phyloP scores from a whole-genome alignment of 2,888 invertebrate genomes.

The Salpingus planirostris region DNA sequence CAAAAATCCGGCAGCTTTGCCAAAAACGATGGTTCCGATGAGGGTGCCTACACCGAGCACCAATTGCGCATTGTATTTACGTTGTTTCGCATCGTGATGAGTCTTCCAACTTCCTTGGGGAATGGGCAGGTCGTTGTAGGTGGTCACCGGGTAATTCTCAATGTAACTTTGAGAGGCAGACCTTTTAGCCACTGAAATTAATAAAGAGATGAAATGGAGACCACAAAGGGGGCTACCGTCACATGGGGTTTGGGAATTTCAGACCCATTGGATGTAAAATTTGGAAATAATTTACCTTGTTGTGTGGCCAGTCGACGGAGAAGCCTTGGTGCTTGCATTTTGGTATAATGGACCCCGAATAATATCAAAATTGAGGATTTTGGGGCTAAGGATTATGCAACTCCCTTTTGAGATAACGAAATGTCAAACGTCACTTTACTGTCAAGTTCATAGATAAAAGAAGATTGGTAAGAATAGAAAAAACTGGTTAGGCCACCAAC shows the following conservation, averaged over 20 bases:
- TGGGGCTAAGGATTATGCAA: slow-evolving; percentile 1
- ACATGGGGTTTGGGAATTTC: no score
- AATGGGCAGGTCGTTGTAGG: slow-evolving; percentile 69
- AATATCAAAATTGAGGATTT: not conserved
- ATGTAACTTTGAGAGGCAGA: no score
- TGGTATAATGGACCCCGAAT: not conserved
- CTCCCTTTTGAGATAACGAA: not conserved
- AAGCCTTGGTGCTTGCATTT: slow-evolving; percentile 16
- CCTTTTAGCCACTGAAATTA: no score
- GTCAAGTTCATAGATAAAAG: no score
- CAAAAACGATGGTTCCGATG: slow-evolving; percentile 41
- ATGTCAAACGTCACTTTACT: no score
- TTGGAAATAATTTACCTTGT: slow-evolving; percentile 15
- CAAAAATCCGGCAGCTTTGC: slow-evolving; percentile 52
- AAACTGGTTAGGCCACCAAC: no score
- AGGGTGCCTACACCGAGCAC: slow-evolving; percentile 49
- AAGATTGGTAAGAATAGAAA: no score
- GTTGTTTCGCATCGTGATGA: slow-evolving; percentile 54
- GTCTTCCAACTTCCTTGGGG: slow-evolving; percentile 74
- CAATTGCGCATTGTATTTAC: slow-evolving; percentile 59
- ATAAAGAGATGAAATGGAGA: no score
- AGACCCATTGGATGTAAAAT: no score
- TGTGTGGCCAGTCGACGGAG: slow-evolving; percentile 7
- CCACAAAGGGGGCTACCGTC: no score
- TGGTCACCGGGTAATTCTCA: slow-evolving; percentile 34